Evolutionary conservation across 2,113 vertebrate genomes (phyloP), one percentile per base, ranked within the genome.

Genomic region (Pogonocichla stellata): DNA sequence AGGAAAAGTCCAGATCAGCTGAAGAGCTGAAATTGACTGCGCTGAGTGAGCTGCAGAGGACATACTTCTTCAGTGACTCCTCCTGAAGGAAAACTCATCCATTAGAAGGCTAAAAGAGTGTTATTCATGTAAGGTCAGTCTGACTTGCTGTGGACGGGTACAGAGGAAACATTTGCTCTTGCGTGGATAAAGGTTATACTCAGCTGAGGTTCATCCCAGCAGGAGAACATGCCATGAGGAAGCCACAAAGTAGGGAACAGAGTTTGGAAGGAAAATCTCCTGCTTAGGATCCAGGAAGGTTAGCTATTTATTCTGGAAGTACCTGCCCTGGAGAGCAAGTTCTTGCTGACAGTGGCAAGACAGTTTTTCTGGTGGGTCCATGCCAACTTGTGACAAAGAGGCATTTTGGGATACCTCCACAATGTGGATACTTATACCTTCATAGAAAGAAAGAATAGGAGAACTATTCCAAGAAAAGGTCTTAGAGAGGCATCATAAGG

Each of bases 101-200:
- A 23, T 61, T 69, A 87, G 14, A 50, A 16, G 33, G 16, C 29
- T 73, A 80, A 64, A 78, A 84, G 25, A 74, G 23, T 3, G 2
- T 67, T 53, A 65, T 0, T 1, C 0, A 0, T 36, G 10, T 22
- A 8, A 36, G 8, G n/a, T 14, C 16, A 19, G 38, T 78, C 80
- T 71, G 60, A 50, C 22, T 51, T 48, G 34, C 28, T 69, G 53
- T 19, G 28, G 31, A 73, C 81, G 18, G 50, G 19, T 42, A 56
- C 5, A 77, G 60, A 84, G 50, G 69, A 80, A 62, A 73, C n/a
- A 56, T 42, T 25, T 65, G 54, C 19, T 65, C 33, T 45, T 60
- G 28, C 13, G 36, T 3, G 3, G 34, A 6, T 40, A 65, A 62
- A 15, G 25, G 23, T 72, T 67, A 18, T 29, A n/a, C 31, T 75